Conservation (phyloP, 1,140 invertebrate species). For the Lysiphlebus fabarum region DNA sequence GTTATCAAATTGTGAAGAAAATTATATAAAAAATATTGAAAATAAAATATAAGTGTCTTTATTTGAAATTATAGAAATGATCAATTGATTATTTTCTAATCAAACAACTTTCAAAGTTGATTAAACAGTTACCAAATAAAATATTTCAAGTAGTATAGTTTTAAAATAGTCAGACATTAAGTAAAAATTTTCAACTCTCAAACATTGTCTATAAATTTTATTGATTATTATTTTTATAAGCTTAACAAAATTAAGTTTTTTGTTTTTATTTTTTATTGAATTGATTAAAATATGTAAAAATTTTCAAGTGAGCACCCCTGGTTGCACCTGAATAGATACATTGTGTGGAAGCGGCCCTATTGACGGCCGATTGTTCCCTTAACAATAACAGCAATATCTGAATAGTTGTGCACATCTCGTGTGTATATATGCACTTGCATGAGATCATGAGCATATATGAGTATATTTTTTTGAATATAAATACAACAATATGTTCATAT, state of each 20-base stretch:
- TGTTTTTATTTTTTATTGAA: conserved; percentile 26
- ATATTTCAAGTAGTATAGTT: too few relatives aligned
- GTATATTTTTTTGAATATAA: background rate
- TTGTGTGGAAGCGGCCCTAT: conserved; percentile 52
- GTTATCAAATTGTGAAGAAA: too few relatives aligned
- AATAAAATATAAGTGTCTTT: too few relatives aligned
- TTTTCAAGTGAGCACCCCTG: conserved; percentile 51
- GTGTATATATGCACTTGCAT: conserved; percentile 36
- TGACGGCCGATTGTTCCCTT: conserved; percentile 55
- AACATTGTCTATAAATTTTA: too few relatives aligned
- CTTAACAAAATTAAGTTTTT: conserved; percentile 1
- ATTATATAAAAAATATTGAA: too few relatives aligned
- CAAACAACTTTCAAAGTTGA: too few relatives aligned
- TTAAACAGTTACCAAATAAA: too few relatives aligned
- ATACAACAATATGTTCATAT: background rate
- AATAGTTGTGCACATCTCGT: conserved; percentile 52
- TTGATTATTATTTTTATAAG: too few relatives aligned
- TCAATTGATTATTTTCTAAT: too few relatives aligned
- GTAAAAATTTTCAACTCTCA: too few relatives aligned
- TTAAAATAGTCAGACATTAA: too few relatives aligned
- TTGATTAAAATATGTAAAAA: conserved; percentile 24
- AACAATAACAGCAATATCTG: conserved; percentile 58
- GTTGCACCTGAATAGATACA: conserved; percentile 55
- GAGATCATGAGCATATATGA: background rate
- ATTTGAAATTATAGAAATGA: too few relatives aligned